Evolutionary conservation across 2,888 invertebrate genomes (phyloP), one percentile per base, ranked within the genome.

Genomic region (Pristionchus exspectatus): DNA sequence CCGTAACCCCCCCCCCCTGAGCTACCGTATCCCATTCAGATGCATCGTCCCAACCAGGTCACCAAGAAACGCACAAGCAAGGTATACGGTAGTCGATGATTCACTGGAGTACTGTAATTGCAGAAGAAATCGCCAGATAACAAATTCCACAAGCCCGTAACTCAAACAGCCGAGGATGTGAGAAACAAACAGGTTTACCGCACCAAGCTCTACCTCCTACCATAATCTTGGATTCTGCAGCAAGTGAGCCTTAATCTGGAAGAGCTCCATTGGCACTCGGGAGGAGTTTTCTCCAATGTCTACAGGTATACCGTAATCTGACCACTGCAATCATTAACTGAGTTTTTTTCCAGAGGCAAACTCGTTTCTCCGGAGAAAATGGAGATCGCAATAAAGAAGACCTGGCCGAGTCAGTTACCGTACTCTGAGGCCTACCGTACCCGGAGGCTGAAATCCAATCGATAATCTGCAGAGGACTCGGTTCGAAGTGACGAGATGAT

Each of bases 271-370:
- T 90, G 92, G 69, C 91, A 91, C 88, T 91, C 92, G 18, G 90
- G 90, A 33, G 92, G 92, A 9, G 92, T 92, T 21, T 92, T 92
- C 91, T 90, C 90, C 81, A 92, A 92, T 66, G 92, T 92, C 50
- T 92, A 92, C 85, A 88, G 90, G 81, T 92, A 77, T 81, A 81
- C 81, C 7, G 81, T 81, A 50, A 38, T 38, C 24, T 2, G 38
- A 10, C 16, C 14, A 10, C 1, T 5, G 0, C 50, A 21, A 81
- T 81, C 81, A 27, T 27, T 27, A 81, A 81, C 50, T 50, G 59
- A 30, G 12, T 59, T 59, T 33, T 38, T 27, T 72, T 74, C 3
- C 81, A 89, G 89, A 44, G 89, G 89, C 16, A 83, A 56, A 33
- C 38, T 89, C 38, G 14, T 66, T 12, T 16, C 59, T 2, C 89